phyloP scores from a whole-genome alignment of 2,888 invertebrate genomes.

The Scaptomyza caliginosa region DNA sequence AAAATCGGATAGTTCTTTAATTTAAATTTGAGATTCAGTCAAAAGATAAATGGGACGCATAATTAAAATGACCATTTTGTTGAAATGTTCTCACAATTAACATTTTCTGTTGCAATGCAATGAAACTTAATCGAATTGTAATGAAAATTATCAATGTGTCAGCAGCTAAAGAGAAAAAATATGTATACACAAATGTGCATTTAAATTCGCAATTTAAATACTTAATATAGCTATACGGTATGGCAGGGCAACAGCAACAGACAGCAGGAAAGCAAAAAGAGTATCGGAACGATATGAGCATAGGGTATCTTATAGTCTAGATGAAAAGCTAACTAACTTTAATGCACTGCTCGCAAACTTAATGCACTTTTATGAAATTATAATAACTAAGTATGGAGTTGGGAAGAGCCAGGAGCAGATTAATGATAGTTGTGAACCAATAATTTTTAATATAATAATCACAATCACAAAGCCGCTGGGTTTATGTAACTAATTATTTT shows the following conservation, averaged over 20 bases:
- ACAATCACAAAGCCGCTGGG: slow-evolving; percentile 23
- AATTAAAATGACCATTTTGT: slow-evolving; percentile 31
- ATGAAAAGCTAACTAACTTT: slow-evolving; percentile 8
- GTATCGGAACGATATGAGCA: no score
- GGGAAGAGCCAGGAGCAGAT: background rate
- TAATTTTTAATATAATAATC: slow-evolving; percentile 17
- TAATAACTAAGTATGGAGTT: slow-evolving; percentile 23
- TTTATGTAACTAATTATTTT: slow-evolving; percentile 69
- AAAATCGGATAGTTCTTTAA: background rate
- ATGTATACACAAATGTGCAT: slow-evolving; percentile 40
- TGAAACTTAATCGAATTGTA: slow-evolving; percentile 68
- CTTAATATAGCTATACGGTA: no score
- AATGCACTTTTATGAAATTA: slow-evolving; percentile 56
- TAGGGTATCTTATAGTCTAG: background rate
- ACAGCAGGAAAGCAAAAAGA: no score
- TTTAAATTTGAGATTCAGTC: background rate
- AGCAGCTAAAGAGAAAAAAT: slow-evolving; percentile 9
- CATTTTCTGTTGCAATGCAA: slow-evolving; percentile 17
- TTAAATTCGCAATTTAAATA: slow-evolving; percentile 69
- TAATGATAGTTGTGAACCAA: slow-evolving; percentile 7
- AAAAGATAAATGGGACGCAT: slow-evolving; percentile 11
- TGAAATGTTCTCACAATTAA: slow-evolving; percentile 51
- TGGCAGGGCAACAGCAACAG: background rate
- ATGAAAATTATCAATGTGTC: slow-evolving; percentile 64
- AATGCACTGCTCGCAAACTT: slow-evolving; percentile 51